phyloP scores from a whole-genome alignment of 1,140 invertebrate species.

The Cheumatopsyche charites region DNA sequence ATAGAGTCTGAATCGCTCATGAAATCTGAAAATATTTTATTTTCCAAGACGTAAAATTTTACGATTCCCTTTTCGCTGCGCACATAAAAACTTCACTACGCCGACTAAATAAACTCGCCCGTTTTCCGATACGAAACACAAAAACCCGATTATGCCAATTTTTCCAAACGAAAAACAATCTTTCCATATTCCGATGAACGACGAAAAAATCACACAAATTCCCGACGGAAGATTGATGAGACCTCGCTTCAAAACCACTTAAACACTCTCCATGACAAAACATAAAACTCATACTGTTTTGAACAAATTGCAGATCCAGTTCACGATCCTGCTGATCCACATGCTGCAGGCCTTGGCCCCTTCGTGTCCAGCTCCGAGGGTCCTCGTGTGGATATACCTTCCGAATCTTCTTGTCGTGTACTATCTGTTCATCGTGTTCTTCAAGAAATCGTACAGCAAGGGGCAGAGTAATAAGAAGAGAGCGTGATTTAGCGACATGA shows the following conservation, averaged over 20 bases:
- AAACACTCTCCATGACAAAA: neutral
- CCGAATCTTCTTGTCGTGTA: slow-evolving; percentile 69
- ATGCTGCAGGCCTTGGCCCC: slow-evolving; percentile 62
- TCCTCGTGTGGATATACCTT: slow-evolving; percentile 62
- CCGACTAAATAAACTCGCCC: too few species aligned
- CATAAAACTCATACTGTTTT: slow-evolving; percentile 11
- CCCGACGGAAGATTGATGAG: slow-evolving; percentile 8
- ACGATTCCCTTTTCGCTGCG: too few species aligned
- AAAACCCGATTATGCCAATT: too few species aligned
- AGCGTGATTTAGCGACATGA: neutral
- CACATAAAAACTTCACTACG: too few species aligned
- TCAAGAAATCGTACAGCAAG: slow-evolving; percentile 61
- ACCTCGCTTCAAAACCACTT: neutral
- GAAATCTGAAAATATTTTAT: too few species aligned
- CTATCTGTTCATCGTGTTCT: slow-evolving; percentile 76
- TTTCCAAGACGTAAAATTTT: too few species aligned
- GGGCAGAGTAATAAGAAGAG: slow-evolving; percentile 40
- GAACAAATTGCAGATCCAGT: slow-evolving; percentile 67
- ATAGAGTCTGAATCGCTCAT: too few species aligned
- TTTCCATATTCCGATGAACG: too few species aligned
- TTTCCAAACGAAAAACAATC: too few species aligned
- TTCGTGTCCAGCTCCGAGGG: slow-evolving; percentile 62
- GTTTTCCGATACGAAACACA: too few species aligned
- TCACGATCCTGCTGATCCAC: slow-evolving; percentile 66
- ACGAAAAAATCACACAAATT: too few species aligned